These are phyloP conservation scores for Aphis craccivora DNA, from an alignment of 1,140 invertebrate genomes.

Conservation along the genomic window DNA sequence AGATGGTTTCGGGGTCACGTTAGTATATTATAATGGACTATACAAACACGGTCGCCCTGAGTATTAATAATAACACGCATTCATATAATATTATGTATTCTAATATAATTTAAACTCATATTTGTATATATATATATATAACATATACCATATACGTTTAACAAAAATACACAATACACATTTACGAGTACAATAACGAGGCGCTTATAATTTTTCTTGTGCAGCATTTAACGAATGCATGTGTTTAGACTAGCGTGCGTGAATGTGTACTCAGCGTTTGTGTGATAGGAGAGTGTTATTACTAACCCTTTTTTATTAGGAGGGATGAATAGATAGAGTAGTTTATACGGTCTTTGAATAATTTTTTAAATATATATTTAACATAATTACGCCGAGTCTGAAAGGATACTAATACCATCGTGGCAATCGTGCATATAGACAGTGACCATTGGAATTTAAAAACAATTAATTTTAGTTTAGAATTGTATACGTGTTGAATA, in stretches of 20 bases:
- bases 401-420: background rate
- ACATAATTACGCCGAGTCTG: background rate
- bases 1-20: slow-evolving; percentile 35
- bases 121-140: background rate
- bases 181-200: background rate
- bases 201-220: background rate
- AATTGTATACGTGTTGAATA: background rate
- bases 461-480: background rate
- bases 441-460: background rate
- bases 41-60: background rate
- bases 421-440: background rate
- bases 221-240: background rate
- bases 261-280: background rate
- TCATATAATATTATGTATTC: background rate
- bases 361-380: background rate
- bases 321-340: background rate
- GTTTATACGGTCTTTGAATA: background rate
- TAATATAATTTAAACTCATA: background rate
- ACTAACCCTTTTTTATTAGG: background rate
- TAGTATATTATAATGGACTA: background rate
- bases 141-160: background rate
- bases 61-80: slow-evolving; percentile 33
- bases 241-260: background rate
- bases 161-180: background rate
- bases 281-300: background rate